These are phyloP conservation scores for Homarus americanus DNA, from an alignment of 1,140 invertebrate genomes.

Conservation along the genomic window DNA sequence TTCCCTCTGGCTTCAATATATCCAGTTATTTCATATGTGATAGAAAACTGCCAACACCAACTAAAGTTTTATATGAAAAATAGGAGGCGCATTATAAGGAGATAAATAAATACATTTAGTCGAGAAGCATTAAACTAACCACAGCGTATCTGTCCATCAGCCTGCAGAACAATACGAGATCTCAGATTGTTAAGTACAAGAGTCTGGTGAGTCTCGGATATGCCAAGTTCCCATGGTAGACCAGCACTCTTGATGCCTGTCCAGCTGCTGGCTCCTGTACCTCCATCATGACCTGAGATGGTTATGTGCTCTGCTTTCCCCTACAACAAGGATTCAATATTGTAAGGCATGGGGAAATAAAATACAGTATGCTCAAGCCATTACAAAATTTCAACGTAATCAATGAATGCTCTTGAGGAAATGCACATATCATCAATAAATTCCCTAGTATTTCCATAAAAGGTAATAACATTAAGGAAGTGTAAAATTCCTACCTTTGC, in stretches of 20 bases:
- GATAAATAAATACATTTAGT: background rate
- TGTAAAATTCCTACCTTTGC: slow-evolving; percentile 92
- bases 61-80: too few relatives aligned
- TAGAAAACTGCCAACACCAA: too few relatives aligned
- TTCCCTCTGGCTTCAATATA: too few relatives aligned
- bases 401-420: too few relatives aligned
- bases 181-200: slow-evolving; percentile 96
- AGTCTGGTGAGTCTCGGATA: slow-evolving; percentile 97
- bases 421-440: too few relatives aligned
- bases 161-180: slow-evolving; percentile 96
- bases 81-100: background rate
- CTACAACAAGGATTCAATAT: slow-evolving; percentile 80
- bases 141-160: slow-evolving; percentile 95
- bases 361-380: too few relatives aligned
- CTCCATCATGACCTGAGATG: slow-evolving; percentile 98
- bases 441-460: too few relatives aligned
- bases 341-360: too few relatives aligned
- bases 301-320: slow-evolving; percentile 99
- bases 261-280: slow-evolving; percentile 98
- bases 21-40: too few relatives aligned
- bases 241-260: slow-evolving; percentile 84
- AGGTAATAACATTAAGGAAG: too few relatives aligned
- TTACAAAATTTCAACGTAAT: too few relatives aligned
- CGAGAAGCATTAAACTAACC: slow-evolving; percentile 77
- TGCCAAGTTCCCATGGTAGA: slow-evolving; percentile 97